Evolutionary conservation across 92 coral and sea anemone genomes (phyloP), one percentile per base, ranked within the genome.

Genomic region (Anthopleura xanthogrammica): DNA sequence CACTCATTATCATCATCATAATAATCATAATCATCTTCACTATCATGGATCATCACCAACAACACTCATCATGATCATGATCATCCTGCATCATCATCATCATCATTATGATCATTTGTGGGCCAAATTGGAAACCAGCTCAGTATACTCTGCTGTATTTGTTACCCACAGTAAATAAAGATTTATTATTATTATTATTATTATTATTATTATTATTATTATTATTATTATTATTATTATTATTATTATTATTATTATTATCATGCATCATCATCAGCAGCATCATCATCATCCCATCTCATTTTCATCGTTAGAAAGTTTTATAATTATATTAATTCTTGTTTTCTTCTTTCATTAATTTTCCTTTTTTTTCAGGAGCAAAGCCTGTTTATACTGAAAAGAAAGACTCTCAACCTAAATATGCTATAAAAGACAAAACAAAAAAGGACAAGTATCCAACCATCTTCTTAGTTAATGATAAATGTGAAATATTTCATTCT

Each of bases 351-450:
- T 2, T 46, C 50, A 24, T 23, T n/a, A 22, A 19, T 29, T 29
- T 29, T 29, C 36, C 36, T 60, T 1, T 87, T 40, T 68, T 40
- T 79, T 36, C 86, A 97, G 99, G 99, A 46, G 95, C 99, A 17
- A 90, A 88, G 81, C 99, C 99, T 46, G 94, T 93, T 42, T 77
- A 92, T 23, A 83, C 91, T 62, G 91, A 87, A 12, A 90, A 81
- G 55, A 88, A 91, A 77, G 88, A 91, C 2, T 84, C 77, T 20
- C 73, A 77, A 75, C 98, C 97, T 41, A 94, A 97, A 85, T 90
- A 88, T 23, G 81, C 97, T 74, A 86, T 97, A 60, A 97, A 97
- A 83, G 90, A 88, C 39, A 85, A 80, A 11, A 65, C 87, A 72
- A 77, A 81, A 46, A 81, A 78, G 40, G 87, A 86, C 85, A 89